Conservation (phyloP, 2,113 vertebrate species). For the Dipodomys spectabilis region DNA sequence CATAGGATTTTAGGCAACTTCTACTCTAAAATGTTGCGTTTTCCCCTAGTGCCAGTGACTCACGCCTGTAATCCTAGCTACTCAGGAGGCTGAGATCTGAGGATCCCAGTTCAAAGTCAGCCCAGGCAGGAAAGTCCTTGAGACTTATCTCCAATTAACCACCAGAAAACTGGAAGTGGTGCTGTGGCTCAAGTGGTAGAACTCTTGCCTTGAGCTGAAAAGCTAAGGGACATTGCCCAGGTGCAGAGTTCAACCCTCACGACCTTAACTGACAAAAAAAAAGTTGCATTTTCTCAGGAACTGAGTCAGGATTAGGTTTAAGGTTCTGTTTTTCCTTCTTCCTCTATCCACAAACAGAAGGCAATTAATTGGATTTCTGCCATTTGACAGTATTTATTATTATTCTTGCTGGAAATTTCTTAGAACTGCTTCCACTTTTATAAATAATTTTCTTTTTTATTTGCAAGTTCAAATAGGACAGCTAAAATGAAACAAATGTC, state of each 20-base stretch:
- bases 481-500: slow-evolving; percentile 23
- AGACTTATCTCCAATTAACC: no score
- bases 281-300: neutral
- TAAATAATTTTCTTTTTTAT: slow-evolving; percentile 39
- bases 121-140: no score
- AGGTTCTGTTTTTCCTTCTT: neutral
- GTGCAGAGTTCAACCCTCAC: no score
- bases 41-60: neutral
- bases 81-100: no score
- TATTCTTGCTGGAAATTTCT: neutral
- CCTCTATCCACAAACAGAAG: neutral
- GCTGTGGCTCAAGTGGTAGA: no score
- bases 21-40: neutral
- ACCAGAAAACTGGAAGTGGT: no score
- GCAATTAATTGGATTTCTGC: slow-evolving; percentile 1
- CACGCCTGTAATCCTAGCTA: no score
- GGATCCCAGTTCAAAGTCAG: no score
- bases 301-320: neutral
- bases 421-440: slow-evolving; percentile 12
- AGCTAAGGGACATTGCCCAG: no score
- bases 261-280: no score
- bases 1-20: neutral
- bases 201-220: no score
- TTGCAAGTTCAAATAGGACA: slow-evolving; percentile 4
- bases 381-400: neutral